Conservation (phyloP, 2,113 vertebrate genomes). For the Labrus mixtus region DNA sequence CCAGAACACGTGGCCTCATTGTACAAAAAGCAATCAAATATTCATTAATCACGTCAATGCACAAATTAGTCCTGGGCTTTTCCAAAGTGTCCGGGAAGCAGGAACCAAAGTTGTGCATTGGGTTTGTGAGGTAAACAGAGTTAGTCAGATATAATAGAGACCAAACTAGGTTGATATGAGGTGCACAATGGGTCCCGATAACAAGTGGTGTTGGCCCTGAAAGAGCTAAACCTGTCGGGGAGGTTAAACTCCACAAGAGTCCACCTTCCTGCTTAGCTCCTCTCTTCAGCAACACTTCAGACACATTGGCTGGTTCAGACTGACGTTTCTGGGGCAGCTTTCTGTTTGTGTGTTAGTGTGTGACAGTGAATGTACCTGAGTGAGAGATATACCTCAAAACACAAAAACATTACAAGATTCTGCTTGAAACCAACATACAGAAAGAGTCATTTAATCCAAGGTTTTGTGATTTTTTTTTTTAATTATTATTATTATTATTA, state of each 20-base stretch:
- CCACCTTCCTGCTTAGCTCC: conserved; percentile 49
- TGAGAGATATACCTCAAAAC: conserved; percentile 10
- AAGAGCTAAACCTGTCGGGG: conserved; percentile 55
- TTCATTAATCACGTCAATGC: conserved; percentile 15
- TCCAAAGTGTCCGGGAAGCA: conserved; percentile 13
- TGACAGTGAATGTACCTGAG: conserved; percentile 20
- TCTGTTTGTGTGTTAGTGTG: conserved; percentile 19
- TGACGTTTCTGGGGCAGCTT: conserved; percentile 76
- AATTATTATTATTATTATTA: too few species aligned
- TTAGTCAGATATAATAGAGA: conserved; percentile 32
- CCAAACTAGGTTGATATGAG: conserved; percentile 46
- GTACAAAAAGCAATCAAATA: conserved; percentile 22
- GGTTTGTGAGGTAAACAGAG: not conserved
- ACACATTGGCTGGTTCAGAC: conserved; percentile 45
- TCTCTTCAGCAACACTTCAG: conserved; percentile 49
- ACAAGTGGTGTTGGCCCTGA: conserved; percentile 5
- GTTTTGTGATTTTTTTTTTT: too few species aligned
- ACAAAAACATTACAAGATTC: not conserved
- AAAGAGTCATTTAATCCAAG: not conserved
- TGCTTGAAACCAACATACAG: not conserved
- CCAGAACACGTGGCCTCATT: not conserved
- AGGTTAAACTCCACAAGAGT: conserved; percentile 50
- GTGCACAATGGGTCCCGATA: conserved; percentile 35
- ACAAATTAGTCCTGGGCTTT: not conserved
- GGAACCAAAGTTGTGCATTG: not conserved